A percentile compares a stretch with the other conserved stretches of the same genome.
These are phyloP conservation scores for Ochotona princeps DNA, from an alignment of 2,113 vertebrate genomes.

Conservation along the genomic window DNA sequence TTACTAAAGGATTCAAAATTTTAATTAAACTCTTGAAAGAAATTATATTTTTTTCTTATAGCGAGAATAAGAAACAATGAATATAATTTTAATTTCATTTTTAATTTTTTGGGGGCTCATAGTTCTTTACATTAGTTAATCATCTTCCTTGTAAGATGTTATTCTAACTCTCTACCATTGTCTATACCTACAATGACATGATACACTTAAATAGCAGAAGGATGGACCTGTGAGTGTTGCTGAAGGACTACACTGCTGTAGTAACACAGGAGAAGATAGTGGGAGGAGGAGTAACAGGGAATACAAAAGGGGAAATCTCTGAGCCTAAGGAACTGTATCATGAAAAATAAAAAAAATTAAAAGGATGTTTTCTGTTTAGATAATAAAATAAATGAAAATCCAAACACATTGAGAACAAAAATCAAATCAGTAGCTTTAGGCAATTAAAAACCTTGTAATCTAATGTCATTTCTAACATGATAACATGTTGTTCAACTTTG, in stretches of 20 bases:
- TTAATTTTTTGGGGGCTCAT: slow-evolving; percentile 37
- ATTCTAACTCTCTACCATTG: too few species aligned
- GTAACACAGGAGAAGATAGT: too few species aligned
- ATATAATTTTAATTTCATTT: slow-evolving; percentile 34
- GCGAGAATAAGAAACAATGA: slow-evolving; percentile 12
- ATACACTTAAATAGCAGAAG: too few species aligned
- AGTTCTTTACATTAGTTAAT: slow-evolving; percentile 34
- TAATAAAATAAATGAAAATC: slow-evolving; percentile 9
- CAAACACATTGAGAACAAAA: background rate
- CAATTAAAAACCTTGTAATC: slow-evolving; percentile 45
- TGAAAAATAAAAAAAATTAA: too few species aligned
- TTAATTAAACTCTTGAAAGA: slow-evolving; percentile 42
- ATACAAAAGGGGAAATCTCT: too few species aligned
- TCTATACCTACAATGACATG: too few species aligned
- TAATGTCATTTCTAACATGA: background rate
- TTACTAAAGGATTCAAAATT: slow-evolving; percentile 44
- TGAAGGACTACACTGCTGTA: too few species aligned
- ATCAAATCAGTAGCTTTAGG: background rate
- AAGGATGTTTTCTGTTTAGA: background rate
- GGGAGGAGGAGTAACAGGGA: too few species aligned
- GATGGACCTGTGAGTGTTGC: too few species aligned
- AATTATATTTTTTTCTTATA: slow-evolving; percentile 23
- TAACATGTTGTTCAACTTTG: background rate
- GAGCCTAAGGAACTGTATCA: too few species aligned
- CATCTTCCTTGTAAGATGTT: slow-evolving; percentile 1